These are phyloP conservation scores for Valencia hispanica DNA, from an alignment of 2,797 vertebrate genomes.

Conservation along the genomic window DNA sequence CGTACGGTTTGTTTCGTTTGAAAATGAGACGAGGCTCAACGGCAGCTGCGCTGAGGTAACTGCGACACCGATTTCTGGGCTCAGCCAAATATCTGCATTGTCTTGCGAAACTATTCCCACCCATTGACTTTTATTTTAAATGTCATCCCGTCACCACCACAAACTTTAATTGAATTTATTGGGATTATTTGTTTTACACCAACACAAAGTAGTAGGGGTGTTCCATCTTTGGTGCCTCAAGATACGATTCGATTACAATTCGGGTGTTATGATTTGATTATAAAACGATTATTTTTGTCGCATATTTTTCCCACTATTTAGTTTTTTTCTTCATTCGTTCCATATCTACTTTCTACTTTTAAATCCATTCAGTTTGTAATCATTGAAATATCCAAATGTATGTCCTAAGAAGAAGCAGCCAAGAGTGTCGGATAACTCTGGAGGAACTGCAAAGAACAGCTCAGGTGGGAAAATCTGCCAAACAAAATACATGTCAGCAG, in stretches of 20 bases:
- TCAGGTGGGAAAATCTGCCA: not conserved
- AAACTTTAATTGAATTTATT: not conserved
- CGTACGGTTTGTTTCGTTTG: slow-evolving; percentile 55
- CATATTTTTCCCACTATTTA: no score
- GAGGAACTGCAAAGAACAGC: not conserved
- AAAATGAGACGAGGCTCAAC: slow-evolving; percentile 47
- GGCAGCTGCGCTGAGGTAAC: slow-evolving; percentile 32
- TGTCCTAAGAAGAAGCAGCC: not conserved
- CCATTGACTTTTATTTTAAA: not conserved
- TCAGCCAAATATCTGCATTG: not conserved
- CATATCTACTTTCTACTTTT: no score
- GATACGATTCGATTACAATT: no score
- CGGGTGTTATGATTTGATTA: no score
- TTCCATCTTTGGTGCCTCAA: no score
- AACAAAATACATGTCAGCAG: not conserved
- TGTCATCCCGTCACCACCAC: not conserved
- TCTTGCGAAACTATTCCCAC: not conserved
- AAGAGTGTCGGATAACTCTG: not conserved
- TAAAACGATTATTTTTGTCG: no score
- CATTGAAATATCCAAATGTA: no score
- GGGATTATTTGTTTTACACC: no score
- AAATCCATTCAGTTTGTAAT: no score
- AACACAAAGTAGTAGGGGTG: no score
- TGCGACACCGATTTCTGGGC: slow-evolving; percentile 25
- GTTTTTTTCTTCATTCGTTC: no score